These are phyloP conservation scores for Xiphophorus birchmanni DNA, from an alignment of 2,797 vertebrate species.

Conservation along the genomic window DNA sequence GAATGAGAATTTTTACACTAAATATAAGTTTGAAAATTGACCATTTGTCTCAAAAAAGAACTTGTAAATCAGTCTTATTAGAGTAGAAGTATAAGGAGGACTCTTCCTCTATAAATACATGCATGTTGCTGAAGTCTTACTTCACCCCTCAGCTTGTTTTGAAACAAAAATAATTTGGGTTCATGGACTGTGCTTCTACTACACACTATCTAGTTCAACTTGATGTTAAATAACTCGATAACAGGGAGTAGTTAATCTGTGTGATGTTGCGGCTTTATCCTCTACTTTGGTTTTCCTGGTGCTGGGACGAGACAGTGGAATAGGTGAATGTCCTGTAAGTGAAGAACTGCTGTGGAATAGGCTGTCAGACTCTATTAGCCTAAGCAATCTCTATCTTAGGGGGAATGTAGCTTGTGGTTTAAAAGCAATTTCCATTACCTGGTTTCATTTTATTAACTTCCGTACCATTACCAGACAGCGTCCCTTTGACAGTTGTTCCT, in stretches of 20 bases:
- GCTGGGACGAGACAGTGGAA: constrained; percentile 58
- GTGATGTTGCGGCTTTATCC: constrained; percentile 76
- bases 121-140: neutral
- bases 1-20: neutral
- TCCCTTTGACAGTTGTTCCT: constrained; percentile 71
- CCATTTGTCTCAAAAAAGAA: neutral
- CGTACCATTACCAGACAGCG: constrained; percentile 77
- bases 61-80: neutral
- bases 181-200: constrained; percentile 46
- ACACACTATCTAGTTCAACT: constrained; percentile 73
- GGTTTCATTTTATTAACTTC: constrained; percentile 83
- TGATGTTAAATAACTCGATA: constrained; percentile 83
- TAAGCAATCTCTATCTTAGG: constrained; percentile 79
- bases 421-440: constrained; percentile 87
- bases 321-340: constrained; percentile 78
- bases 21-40: neutral
- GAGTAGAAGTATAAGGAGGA: neutral
- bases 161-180: constrained; percentile 18
- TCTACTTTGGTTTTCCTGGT: constrained; percentile 56
- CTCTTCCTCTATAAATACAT: neutral
- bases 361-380: constrained; percentile 85
- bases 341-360: constrained; percentile 77
- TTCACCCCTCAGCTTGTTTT: neutral
- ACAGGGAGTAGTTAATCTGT: constrained; percentile 79
- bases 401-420: constrained; percentile 84